Percentiles rank a stretch among this genome's conserved stretches.
phyloP scores from a whole-genome alignment of 2,113 vertebrate species.

The Oreocharis arfaki region DNA sequence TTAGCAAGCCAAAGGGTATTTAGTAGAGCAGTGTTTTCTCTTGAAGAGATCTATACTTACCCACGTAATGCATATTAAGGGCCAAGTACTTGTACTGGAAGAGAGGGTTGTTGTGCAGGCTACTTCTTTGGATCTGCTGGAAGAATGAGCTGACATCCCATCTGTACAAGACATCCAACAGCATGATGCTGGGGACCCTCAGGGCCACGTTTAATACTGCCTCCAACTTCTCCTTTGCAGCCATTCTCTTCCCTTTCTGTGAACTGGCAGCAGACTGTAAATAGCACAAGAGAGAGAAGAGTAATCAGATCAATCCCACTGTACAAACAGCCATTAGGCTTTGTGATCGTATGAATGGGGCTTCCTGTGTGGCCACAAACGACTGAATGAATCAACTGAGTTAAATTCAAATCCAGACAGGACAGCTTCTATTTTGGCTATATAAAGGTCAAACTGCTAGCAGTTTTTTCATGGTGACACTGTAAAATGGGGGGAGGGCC shows the following conservation, averaged over 20 bases:
- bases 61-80: constrained; percentile 97
- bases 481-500: background rate
- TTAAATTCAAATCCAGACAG: background rate
- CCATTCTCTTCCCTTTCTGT: constrained; percentile 78
- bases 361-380: constrained; percentile 18
- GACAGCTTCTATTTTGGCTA: background rate
- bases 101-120: constrained; percentile 93
- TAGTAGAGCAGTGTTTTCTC: background rate
- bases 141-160: constrained; percentile 99
- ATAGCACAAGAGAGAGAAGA: constrained; percentile 57
- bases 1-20: background rate
- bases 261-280: constrained; percentile 60
- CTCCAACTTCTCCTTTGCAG: constrained; percentile 90
- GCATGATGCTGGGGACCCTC: constrained; percentile 96
- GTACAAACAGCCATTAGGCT: constrained; percentile 42
- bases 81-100: constrained; percentile 99
- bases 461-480: background rate
- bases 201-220: constrained; percentile 97
- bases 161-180: constrained; percentile 94
- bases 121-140: constrained; percentile 98
- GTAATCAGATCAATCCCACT: constrained; percentile 56
- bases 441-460: background rate
- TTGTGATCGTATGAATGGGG: background rate
- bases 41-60: constrained; percentile 72
- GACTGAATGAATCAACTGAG: constrained; percentile 22